Evolutionary conservation across 2,113 vertebrate genomes (phyloP), one percentile per base, ranked within the genome.

Genomic region (Chaetorhynchus papuensis): DNA sequence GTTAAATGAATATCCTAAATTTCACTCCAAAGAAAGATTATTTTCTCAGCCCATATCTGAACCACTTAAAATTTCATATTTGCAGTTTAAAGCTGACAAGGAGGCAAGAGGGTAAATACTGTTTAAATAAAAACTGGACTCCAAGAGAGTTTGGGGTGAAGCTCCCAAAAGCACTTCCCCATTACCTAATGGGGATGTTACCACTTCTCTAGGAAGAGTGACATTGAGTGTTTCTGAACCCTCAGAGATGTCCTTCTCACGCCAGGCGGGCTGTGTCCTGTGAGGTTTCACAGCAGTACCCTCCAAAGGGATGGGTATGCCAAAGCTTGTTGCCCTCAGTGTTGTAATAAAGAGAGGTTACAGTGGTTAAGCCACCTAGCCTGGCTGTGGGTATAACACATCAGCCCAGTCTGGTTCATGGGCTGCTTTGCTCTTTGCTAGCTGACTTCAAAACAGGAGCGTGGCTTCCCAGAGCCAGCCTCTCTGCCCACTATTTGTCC

Each of bases 251-350:
- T 47, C 27, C 31, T 92, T n/a, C 41, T 60, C 0, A 1, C 7
- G 41, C 35, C 6, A 47, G 10, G 6, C 0, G 0, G 37, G 33
- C 21, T 61, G 54, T 44, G 24, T 47, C 15, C 4, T 66, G 13
- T 57, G 42, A 35, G 21, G 35, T 69, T 75, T 71, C 56, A 45
- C 1, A 4, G 33, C 1, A 2, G 14, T 11, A 35, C 8, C 17
- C 33, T 56, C 24, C 50, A 47, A 17, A 42, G 35, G 17, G 33
- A 68, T 6, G 15, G 19, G 28, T 15, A 21, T 13, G 26, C 23
- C 71, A 87, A 44, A 56, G 33, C 33, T 69, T 81, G 11, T 12
- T 92, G 35, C 33, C 11, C 81, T 81, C 41, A n/a, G 14, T 30
- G 22, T 5, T 47, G 37, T 15, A 6, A 3, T 30, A 14, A 69